Base-by-base conservation (phyloP, 2,797 vertebrate genomes). In the Protosalanx chinensis region DNA sequence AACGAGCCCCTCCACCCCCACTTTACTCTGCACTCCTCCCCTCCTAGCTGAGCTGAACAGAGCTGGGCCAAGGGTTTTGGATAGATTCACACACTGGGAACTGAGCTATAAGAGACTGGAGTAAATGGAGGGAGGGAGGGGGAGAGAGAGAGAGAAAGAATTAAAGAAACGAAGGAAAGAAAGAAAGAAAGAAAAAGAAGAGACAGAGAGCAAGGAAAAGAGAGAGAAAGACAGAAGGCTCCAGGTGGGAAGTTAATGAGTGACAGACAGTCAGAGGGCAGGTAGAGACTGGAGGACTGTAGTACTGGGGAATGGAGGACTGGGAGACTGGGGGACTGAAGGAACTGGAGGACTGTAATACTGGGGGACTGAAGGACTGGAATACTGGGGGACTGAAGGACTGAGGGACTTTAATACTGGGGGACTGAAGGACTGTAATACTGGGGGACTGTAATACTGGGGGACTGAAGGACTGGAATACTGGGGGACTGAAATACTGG, bases 171-270 rank as follows among this genome's bases (percentile, higher is more conserved):
- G 23, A 27, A 27, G 23, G 23, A 27, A 27, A 64, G 33, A 57
- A 32, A 29, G 6, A 18, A 37, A 57, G 7, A 4, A 6, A 72
- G 32, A 68, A 33, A 62, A 32, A 68, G 23, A 13, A 62, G 41
- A 68, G 23, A 13, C 58, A 32, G 59, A 70, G 61, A 64, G 46
- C 56, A 10, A n/a, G 16, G 37, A 66, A 49, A 71, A 69, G 49
- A 15, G 61, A 64, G 60, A 20, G 32, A 64, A 67, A 30, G 20
- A 62, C 4, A 16, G 65, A 51, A 56, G 18, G 15, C 8, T 56
- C 18, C 15, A 5, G 18, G n/a, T 56, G 6, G 27, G 15, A 59
- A 59, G 37, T 62, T 23, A 67, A n/a, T 56, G 64, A 76, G 18
- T 18, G 15, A 58, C 6, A 57, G 59, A 67, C n/a, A 67, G 37